Conservation (phyloP, 2,113 vertebrate species). For the Nesoenas mayeri region DNA sequence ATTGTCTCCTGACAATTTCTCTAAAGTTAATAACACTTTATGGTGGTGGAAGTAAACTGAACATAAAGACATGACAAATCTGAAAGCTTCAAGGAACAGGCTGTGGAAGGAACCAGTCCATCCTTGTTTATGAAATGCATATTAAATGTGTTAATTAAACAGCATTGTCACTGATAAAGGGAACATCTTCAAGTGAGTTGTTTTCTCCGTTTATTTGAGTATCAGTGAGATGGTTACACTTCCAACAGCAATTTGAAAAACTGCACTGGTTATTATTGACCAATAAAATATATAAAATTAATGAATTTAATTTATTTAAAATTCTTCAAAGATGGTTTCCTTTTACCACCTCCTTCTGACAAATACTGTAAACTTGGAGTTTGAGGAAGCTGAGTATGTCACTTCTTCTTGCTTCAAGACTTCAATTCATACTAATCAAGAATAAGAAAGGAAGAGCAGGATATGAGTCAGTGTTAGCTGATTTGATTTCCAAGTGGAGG, state of each 20-base stretch:
- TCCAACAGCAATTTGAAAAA: background rate
- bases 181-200: background rate
- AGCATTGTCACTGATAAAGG: background rate
- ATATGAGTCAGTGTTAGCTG: conserved; percentile 59
- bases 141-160: background rate
- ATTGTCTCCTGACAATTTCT: background rate
- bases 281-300: background rate
- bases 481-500: conserved; percentile 50
- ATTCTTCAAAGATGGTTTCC: conserved; percentile 8
- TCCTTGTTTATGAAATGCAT: background rate
- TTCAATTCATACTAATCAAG: conserved; percentile 63
- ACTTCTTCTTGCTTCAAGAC: conserved; percentile 48
- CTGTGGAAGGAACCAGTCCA: background rate
- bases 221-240: background rate
- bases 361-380: conserved; percentile 1
- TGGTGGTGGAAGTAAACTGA: background rate
- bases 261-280: background rate
- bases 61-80: background rate
- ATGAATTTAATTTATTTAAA: background rate
- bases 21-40: background rate
- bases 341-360: background rate
- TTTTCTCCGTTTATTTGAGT: background rate
- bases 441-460: conserved; percentile 56
- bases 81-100: background rate
- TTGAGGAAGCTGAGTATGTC: conserved; percentile 22